Percentiles rank a stretch among this genome's conserved stretches.
phyloP scores from a whole-genome alignment of 1,140 invertebrate species.

The Bathynomus jamesi region DNA sequence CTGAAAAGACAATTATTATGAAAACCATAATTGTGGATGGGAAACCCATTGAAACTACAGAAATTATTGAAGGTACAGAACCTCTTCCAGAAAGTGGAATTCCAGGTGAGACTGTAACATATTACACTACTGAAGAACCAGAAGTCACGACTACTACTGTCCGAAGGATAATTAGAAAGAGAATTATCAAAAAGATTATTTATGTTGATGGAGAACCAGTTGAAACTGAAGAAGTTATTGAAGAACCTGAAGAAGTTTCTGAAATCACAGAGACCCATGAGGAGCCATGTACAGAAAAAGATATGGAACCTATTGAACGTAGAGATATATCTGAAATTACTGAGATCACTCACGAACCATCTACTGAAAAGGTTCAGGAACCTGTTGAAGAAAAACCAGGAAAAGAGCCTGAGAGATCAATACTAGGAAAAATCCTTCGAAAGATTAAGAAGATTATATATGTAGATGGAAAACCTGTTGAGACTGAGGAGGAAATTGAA shows the following conservation, averaged over 20 bases:
- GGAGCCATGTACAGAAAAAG: neutral
- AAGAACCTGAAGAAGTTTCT: conserved; percentile 14
- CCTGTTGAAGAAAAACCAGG: neutral
- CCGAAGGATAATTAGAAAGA: conserved; percentile 13
- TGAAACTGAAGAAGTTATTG: conserved; percentile 22
- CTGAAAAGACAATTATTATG: conserved; percentile 55
- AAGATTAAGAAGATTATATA: conserved; percentile 12
- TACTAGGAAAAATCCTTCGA: conserved; percentile 9
- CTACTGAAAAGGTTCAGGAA: too few species aligned
- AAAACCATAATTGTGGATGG: conserved; percentile 27
- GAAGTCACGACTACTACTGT: conserved; percentile 9
- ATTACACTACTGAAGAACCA: conserved; percentile 5
- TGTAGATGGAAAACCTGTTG: conserved; percentile 21
- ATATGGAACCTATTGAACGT: neutral
- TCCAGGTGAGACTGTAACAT: conserved; percentile 14
- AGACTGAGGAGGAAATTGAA: conserved; percentile 21
- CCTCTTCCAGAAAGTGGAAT: conserved; percentile 7
- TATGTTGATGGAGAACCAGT: conserved; percentile 21
- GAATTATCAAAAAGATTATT: conserved; percentile 16
- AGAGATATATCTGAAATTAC: neutral
- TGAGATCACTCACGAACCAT: neutral
- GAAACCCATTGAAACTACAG: conserved; percentile 29
- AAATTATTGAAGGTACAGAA: conserved; percentile 21
- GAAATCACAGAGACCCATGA: neutral
- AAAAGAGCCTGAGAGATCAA: neutral